Base-by-base conservation (phyloP, 2,888 invertebrate species). In the Reticulitermes lucifugus region DNA sequence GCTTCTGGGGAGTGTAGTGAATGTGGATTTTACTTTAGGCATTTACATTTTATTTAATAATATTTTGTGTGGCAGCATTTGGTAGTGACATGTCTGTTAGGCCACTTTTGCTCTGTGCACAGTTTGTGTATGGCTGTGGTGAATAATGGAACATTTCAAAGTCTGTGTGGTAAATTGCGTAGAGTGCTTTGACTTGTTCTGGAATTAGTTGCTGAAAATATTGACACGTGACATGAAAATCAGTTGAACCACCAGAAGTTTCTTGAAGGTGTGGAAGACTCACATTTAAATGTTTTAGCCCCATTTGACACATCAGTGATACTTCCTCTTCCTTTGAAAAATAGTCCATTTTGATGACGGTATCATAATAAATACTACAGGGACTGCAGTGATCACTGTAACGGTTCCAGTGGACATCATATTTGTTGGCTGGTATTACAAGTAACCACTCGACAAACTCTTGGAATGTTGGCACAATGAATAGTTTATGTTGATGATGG, bases 101-200 rank as follows among this genome's bases (percentile, higher is more conserved):
- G 9, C 65, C 25, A 25, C 41, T 73, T 10, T 43, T 43, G 51
- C 46, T 79, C 10, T 18, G 55, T 70, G 87, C 88, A 85, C 90
- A 90, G 85, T 88, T 87, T 22, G 89, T 84, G 83, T 90, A 91
- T 60, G 87, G 88, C 46, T 89, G 87, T 59, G 89, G 85, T 46
- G 89, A 86, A 79, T 91, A 91, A 87, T 89, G 87, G 84, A 90
- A 91, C 89, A 91, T 90, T 84, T 90, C 89, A 85, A 91, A 91
- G 80, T 91, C 91, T 18, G 90, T 87, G 87, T 88, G 89, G 71
- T 90, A 91, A 84, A 89, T 89, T 43, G 89, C 85, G 35, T 90
- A 90, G 60, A 91, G 88, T 86, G 88, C 88, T 5, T 88, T 79
- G 41, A 89, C 86, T n/a, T 88, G 88, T 41, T 89, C 88, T 29